Conservation (phyloP, 2,113 vertebrate genomes). For the Scalopus aquaticus region DNA sequence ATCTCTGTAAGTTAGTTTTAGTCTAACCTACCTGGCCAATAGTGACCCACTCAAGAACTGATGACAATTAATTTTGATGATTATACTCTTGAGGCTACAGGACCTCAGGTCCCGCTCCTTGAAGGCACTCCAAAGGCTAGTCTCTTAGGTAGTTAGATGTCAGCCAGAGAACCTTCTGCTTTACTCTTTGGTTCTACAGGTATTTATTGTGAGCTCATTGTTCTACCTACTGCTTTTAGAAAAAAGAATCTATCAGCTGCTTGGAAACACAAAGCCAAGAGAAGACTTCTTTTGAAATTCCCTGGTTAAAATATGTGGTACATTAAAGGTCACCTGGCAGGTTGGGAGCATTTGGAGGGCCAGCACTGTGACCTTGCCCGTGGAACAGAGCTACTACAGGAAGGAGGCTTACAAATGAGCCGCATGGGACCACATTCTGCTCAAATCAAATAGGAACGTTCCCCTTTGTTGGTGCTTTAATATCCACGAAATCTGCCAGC, state of each 20-base stretch:
- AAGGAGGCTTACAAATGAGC: slow-evolving; percentile 43
- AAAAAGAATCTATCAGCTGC: slow-evolving; percentile 10
- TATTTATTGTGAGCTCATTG: not conserved
- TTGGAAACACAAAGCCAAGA: slow-evolving; percentile 44
- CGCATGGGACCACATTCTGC: slow-evolving; percentile 38
- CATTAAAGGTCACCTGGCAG: slow-evolving; percentile 47
- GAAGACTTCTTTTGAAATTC: slow-evolving; percentile 56
- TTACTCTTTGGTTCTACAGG: not conserved
- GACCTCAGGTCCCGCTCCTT: not conserved
- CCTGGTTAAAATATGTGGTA: slow-evolving; percentile 14
- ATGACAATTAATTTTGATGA: not conserved
- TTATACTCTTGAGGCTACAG: not conserved
- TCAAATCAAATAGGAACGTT: slow-evolving; percentile 60
- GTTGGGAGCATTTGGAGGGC: not conserved
- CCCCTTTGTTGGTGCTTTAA: slow-evolving; percentile 54
- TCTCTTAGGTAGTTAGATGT: not conserved
- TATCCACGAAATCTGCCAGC: slow-evolving; percentile 32
- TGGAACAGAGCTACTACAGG: not conserved
- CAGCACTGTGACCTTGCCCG: slow-evolving; percentile 10
- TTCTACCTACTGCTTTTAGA: slow-evolving; percentile 6
- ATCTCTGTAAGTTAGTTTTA: not conserved
- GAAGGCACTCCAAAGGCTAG: not conserved
- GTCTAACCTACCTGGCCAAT: not conserved
- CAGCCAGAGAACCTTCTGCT: not conserved
- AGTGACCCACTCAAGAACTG: not conserved